Base-by-base conservation (phyloP, 53 echinoderm and acorn worm species). In the Luidia sarsii region DNA sequence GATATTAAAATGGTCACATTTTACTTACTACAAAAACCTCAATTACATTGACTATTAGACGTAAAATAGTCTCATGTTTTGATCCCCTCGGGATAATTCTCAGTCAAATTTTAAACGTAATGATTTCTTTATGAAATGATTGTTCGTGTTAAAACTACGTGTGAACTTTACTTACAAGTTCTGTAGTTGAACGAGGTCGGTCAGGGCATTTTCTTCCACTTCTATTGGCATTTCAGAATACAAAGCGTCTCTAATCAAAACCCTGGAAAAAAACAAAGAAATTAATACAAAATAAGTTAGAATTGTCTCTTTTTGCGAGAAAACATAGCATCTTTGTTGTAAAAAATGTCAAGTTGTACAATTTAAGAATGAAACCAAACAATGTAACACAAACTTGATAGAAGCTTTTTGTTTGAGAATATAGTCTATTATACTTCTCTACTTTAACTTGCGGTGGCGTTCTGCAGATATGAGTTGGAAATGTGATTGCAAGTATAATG, bases 31-130 rank as follows among this genome's bases (percentile, higher is more conserved):
- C 2, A 38, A 48, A 46, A 1, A 45, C 79, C 60, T 18, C 79
- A 79, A 30, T 61, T 27, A 10, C 60, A 46, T 30, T 79, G 46
- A 33, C 62, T 63, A 29, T 61, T 63, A 23, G n/a, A n/a, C n/a
- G n/a, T n/a, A n/a, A n/a, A n/a, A n/a, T n/a, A n/a, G n/a, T n/a
- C n/a, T n/a, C n/a, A n/a, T n/a, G n/a, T n/a, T n/a, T n/a, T n/a
- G n/a, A n/a, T n/a, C n/a, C n/a, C n/a, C n/a, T n/a, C n/a, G n/a
- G 62, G 61, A 36, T 79, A 79, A 1, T 63, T 79, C 3, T 33
- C 3, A 57, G 32, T 29, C 5, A 39, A 63, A 15, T 4, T 45
- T 45, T 11, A 45, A 18, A 53, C 11, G 22, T 7, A 34, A 21
- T 8, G 9, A 32, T 29, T 8, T 2, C 29, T 34, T 10, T 43